A percentile compares a stretch with the other conserved stretches of the same genome.
These are phyloP conservation scores for Drusus annulatus DNA, from an alignment of 1,140 invertebrate species.

Conservation along the genomic window DNA sequence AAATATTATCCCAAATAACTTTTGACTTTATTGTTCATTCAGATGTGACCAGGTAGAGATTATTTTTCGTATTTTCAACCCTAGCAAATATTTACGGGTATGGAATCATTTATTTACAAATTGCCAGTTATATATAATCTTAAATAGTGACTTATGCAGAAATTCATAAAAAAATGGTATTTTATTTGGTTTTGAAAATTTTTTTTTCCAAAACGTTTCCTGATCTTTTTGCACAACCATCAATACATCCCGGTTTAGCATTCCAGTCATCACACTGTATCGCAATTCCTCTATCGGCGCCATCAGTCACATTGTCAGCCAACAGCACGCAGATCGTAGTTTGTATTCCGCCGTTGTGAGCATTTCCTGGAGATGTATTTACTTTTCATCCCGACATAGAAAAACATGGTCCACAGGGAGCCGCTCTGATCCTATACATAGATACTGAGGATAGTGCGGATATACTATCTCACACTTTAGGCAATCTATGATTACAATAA, in stretches of 20 bases:
- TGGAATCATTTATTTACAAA: too few relatives aligned
- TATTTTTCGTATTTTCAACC: too few relatives aligned
- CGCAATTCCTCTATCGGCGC: background rate
- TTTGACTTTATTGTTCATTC: too few relatives aligned
- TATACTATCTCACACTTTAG: background rate
- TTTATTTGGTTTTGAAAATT: too few relatives aligned
- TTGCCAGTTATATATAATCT: too few relatives aligned
- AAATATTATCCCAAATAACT: too few relatives aligned
- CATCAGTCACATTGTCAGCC: slow-evolving; percentile 35
- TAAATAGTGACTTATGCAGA: too few relatives aligned
- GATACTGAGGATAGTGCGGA: background rate
- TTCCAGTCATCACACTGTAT: background rate
- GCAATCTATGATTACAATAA: background rate
- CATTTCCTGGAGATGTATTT: slow-evolving; percentile 37
- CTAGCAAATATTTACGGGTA: too few relatives aligned
- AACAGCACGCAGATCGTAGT: slow-evolving; percentile 2
- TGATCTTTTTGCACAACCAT: too few relatives aligned
- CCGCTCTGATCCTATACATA: background rate
- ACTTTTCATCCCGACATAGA: background rate
- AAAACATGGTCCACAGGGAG: background rate
- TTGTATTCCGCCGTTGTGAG: slow-evolving; percentile 26
- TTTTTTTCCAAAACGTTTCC: too few relatives aligned
- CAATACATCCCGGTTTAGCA: background rate
- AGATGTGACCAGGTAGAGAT: too few relatives aligned
- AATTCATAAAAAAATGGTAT: too few relatives aligned